A percentile compares a stretch with the other conserved stretches of the same genome.
Conservation (phyloP, 2,113 vertebrate genomes). For the Percina caprodes region DNA sequence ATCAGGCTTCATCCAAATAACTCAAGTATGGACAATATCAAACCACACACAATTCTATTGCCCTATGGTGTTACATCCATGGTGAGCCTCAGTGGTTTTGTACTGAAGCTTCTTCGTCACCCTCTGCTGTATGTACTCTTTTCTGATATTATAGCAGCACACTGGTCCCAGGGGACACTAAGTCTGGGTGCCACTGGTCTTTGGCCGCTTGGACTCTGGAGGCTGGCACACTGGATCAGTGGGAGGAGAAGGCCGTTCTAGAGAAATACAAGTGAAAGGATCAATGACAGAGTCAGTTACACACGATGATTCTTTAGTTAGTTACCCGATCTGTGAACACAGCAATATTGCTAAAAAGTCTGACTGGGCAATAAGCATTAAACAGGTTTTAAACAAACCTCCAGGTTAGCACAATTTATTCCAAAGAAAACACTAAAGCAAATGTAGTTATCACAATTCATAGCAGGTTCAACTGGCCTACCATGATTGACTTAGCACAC, state of each 20-base stretch:
- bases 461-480: no score
- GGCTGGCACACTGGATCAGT: slow-evolving; percentile 84
- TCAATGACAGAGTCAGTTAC: neutral
- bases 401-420: neutral
- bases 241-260: slow-evolving; percentile 85
- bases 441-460: neutral
- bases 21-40: slow-evolving; percentile 21
- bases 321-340: neutral
- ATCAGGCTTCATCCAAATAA: neutral
- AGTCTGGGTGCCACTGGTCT: slow-evolving; percentile 72
- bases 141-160: neutral
- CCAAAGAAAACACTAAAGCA: neutral
- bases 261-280: slow-evolving; percentile 33
- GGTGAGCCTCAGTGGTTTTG: neutral
- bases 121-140: slow-evolving; percentile 1
- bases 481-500: neutral
- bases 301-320: neutral
- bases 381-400: neutral
- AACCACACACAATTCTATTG: neutral
- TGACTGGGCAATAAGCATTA: neutral
- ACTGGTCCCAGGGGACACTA: slow-evolving; percentile 20
- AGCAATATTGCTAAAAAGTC: neutral
- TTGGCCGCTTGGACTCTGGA: slow-evolving; percentile 88
- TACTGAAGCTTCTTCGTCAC: neutral
- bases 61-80: neutral